Base-by-base conservation (phyloP, 2,113 vertebrate species). In the Dipodomys ordii region DNA sequence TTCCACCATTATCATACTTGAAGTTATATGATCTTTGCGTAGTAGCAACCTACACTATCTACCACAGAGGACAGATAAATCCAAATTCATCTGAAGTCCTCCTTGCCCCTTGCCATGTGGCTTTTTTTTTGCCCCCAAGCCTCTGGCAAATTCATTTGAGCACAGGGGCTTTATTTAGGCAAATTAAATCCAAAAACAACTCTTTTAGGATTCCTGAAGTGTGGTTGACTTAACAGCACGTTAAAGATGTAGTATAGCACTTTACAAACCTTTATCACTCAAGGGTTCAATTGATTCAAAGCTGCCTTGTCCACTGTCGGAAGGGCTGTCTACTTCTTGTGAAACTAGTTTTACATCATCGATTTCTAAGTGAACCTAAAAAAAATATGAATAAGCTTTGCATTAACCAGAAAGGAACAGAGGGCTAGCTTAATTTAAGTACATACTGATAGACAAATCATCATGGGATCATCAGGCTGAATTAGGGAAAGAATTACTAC, bases 301-400 rank as follows among this genome's bases (percentile, higher is more conserved):
- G 97, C 99, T 99, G 81, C 98, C 98, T 87, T 98, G 98, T 11
- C 99, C 99, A 3, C 99, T 99, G 97, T 99, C 99, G 2, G 97
- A 98, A 97, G 99, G 99, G 2, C 98, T 98, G 30, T 98, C 98
- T 5, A 16, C 60, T 83, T 97, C 97, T 95, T 96, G 95, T 81
- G 68, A 32, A 71, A 83, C 90, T 1, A 96, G 49, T 83, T 74
- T 93, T 80, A 87, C 18, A 69, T 97, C 97, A 80, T 0, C 87
- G 71, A 84, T 49, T 83, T 95, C 93, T 49, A 92, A 27, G 0
- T 53, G 92, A 67, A 95, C 6, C 98, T 98, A 68, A 28, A 94
- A 28, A 94, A 96, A 93, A 86, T 12, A 69, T 94, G 62, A 93
- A 92, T 5, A 87, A 23, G 32, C 0, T 22, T 85, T 65, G 19